Evolutionary conservation across 1,140 invertebrate genomes (phyloP), one percentile per base, ranked within the genome.

Genomic region (Camponotus floridanus): DNA sequence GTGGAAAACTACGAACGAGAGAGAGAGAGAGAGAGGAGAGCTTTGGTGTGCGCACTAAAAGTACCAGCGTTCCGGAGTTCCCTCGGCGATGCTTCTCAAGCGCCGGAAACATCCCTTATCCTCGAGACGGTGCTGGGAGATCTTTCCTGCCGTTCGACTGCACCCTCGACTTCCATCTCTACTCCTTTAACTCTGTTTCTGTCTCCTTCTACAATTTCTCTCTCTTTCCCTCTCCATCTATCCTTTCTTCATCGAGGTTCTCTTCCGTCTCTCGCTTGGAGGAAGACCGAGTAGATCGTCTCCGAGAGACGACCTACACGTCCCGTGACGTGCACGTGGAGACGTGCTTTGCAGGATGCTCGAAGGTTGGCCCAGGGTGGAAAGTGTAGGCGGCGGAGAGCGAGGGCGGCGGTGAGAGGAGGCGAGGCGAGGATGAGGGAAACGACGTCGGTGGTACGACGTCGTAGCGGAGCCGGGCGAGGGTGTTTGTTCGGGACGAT

Each of bases 401-500:
- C 18, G 80, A 70, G 15, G 67, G 67, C 31, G 55, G 31, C 3
- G 57, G 42, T 26, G 57, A 85, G 71, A 76, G 84, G 51, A 78
- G 87, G 71, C 11, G 36, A 78, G 87, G 71, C 11, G 21, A 67
- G 74, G 86, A 65, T 73, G 68, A 59, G 85, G 86, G 78, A 83
- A 51, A 83, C 76, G 76, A 74, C 79, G 79, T 74, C 62, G 88
- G 48, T 84, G 85, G 87, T 79, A 89, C 83, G 83, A 67, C 61
- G 83, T 79, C 74, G 83, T 80, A 86, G 78, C 74, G 88, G 86
- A 89, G 80, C 86, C 83, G 89, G 65, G 90, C 70, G 88, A 91
- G 93, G 93, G 92, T 94, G 93, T 95, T 95, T 95, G 94, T 94
- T 94, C 94, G 94, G 92, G 92, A 93, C 93, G 94, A 94, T 95